Evolutionary conservation across 35 echinoderm and acorn worm genomes (phyloP).

Genomic region (Lytechinus variegatus): DNA sequence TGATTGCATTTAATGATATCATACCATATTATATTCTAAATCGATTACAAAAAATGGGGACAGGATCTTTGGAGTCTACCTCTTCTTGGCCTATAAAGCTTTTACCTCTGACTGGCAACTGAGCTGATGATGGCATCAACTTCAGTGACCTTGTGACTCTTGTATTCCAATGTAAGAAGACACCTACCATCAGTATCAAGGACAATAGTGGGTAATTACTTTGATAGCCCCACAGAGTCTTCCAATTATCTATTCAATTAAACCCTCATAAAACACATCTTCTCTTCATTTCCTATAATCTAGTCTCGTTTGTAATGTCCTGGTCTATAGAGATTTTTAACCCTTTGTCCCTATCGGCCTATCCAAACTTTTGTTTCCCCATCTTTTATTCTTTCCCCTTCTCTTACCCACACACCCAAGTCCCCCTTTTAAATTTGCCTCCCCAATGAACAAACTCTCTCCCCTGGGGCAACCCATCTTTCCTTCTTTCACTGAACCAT

Average conservation of each 20-base stretch:
- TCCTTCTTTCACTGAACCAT: neutral
- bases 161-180: neutral
- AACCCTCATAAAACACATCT: neutral
- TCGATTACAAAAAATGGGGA: too few relatives aligned
- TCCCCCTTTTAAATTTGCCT: neutral
- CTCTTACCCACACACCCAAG: neutral
- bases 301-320: neutral
- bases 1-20: too few relatives aligned
- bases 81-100: too few relatives aligned
- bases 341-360: neutral
- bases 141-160: neutral
- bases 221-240: neutral
- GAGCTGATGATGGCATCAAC: neutral
- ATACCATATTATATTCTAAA: too few relatives aligned
- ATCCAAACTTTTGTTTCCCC: too few relatives aligned
- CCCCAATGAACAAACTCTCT: neutral
- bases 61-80: too few relatives aligned
- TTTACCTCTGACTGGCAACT: too few relatives aligned
- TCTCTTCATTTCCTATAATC: neutral
- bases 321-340: neutral
- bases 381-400: neutral
- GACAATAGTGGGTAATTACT: neutral
- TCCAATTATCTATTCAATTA: neutral
- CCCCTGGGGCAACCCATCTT: neutral
- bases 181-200: neutral